phyloP scores from a whole-genome alignment of 2,888 invertebrate genomes.

The Philonicus albiceps region DNA sequence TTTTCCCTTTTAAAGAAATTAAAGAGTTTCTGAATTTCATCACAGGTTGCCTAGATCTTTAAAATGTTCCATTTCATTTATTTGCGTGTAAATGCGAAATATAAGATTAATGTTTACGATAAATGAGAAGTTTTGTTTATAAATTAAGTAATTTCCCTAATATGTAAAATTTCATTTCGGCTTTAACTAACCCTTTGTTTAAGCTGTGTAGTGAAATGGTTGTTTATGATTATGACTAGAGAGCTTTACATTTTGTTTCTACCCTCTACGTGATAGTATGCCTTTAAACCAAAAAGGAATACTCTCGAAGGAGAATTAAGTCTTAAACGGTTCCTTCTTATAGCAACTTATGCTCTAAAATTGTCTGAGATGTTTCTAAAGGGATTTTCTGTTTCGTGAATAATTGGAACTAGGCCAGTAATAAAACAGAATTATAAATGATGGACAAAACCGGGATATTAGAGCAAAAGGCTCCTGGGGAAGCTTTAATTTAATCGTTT shows the following conservation, averaged over 20 bases:
- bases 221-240: background rate
- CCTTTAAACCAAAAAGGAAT: background rate
- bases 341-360: background rate
- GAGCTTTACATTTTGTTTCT: background rate
- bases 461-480: background rate
- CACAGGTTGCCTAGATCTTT: background rate
- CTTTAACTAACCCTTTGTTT: background rate
- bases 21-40: background rate
- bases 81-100: background rate
- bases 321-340: background rate
- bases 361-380: background rate
- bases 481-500: background rate
- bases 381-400: background rate
- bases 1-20: background rate
- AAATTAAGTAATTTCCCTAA: background rate
- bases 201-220: background rate
- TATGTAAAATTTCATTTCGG: background rate
- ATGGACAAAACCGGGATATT: background rate
- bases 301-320: background rate
- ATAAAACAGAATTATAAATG: background rate
- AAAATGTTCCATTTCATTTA: background rate
- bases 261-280: background rate
- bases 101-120: background rate
- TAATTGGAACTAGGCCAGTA: background rate
- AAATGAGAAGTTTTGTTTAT: background rate